A percentile compares a stretch with the other conserved stretches of the same genome.
These are phyloP conservation scores for Melanotus villosus DNA, from an alignment of 2,888 invertebrate species.

Conservation along the genomic window DNA sequence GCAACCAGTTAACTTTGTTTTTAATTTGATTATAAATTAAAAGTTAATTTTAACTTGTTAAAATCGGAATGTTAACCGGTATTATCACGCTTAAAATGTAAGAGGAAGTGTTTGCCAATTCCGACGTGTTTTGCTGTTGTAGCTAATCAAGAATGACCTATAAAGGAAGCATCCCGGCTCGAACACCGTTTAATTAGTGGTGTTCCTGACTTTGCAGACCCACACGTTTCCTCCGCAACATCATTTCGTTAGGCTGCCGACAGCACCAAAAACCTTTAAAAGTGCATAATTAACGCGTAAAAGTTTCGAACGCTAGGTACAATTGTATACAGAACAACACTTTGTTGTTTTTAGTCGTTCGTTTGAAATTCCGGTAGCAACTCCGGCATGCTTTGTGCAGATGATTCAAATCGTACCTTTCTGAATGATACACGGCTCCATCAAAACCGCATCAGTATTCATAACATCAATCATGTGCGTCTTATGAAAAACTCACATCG, in stretches of 20 bases:
- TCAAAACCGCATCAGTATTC: conserved; percentile 55
- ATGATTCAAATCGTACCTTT: conserved; percentile 38
- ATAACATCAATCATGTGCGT: conserved; percentile 58
- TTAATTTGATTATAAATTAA: too few relatives aligned
- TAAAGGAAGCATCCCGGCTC: conserved; percentile 15
- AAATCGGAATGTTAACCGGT: conserved; percentile 2
- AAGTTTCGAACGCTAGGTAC: conserved; percentile 4
- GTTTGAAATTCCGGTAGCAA: conserved; percentile 2
- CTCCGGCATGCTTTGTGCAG: conserved; percentile 8
- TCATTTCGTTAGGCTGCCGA: conserved; percentile 4
- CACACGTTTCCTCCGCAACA: conserved; percentile 23
- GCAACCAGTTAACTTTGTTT: too few relatives aligned
- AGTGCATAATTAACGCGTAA: conserved; percentile 19
- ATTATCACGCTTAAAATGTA: neutral
- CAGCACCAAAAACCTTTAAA: conserved; percentile 16
- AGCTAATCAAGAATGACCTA: conserved; percentile 23
- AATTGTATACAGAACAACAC: neutral
- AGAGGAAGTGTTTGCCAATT: conserved; percentile 14
- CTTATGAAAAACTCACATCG: conserved; percentile 58
- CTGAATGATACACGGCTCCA: conserved; percentile 49
- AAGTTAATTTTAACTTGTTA: neutral
- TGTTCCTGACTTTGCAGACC: conserved; percentile 15
- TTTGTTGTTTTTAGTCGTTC: conserved; percentile 1
- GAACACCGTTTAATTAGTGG: conserved; percentile 22
- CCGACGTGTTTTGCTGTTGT: conserved; percentile 21